Percentiles rank a stretch among this genome's conserved stretches.
These are phyloP conservation scores for Cyclophora albipunctata DNA, from an alignment of 2,888 invertebrate genomes.

Conservation along the genomic window DNA sequence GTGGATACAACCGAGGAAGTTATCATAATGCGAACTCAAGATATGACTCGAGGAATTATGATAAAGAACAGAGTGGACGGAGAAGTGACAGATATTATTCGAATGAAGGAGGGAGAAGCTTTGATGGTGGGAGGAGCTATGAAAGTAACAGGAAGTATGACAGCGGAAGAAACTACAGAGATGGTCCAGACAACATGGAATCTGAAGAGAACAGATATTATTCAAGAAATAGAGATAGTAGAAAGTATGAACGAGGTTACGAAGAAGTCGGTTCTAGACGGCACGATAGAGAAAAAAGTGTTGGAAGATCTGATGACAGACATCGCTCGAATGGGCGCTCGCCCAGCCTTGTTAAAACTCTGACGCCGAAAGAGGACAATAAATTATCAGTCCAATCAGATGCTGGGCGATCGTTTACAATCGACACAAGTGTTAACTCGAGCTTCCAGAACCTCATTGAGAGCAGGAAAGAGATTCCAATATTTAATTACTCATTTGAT, in stretches of 20 bases:
- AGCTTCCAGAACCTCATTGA: constrained; percentile 47
- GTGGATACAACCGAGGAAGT: constrained; percentile 17
- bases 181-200: constrained; percentile 14
- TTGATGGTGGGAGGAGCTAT: not conserved
- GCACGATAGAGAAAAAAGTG: constrained; percentile 33
- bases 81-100: constrained; percentile 26
- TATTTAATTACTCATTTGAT: constrained; percentile 36
- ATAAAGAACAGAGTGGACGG: constrained; percentile 30
- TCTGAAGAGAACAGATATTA: constrained; percentile 18
- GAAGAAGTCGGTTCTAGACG: constrained; percentile 24
- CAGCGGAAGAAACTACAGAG: constrained; percentile 12
- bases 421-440: constrained; percentile 55
- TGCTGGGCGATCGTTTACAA: constrained; percentile 45
- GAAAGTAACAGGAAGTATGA: constrained; percentile 11
- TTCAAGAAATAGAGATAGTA: constrained; percentile 25
- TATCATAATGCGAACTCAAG: constrained; percentile 26
- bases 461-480: constrained; percentile 27
- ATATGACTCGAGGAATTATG: constrained; percentile 27
- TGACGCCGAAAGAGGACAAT: constrained; percentile 20
- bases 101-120: not conserved
- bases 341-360: constrained; percentile 22
- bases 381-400: constrained; percentile 37
- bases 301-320: constrained; percentile 20
- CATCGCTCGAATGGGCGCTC: constrained; percentile 15
- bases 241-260: constrained; percentile 24